Base-by-base conservation (phyloP, 2,888 invertebrate genomes). In the Odontocerum albicorne region DNA sequence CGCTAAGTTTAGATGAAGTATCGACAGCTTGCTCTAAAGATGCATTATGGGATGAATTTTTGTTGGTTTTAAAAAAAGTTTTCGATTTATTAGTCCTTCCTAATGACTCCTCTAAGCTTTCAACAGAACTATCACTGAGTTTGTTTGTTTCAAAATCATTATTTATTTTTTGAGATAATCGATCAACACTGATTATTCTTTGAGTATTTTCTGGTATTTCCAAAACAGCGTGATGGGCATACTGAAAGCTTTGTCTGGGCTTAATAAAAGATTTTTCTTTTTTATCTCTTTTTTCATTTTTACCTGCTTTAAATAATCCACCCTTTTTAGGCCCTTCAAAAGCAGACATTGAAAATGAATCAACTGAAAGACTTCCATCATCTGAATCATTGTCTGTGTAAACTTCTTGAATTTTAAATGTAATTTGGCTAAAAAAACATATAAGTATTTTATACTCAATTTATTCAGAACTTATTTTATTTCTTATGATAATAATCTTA, bases 291-390 rank as follows among this genome's bases (percentile, higher is more conserved):
- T 27, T 27, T 27, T 27, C 27, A 4, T 27, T 27, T 27, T 27
- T 27, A 27, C 27, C 27, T 7, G 27, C 19, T 47, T 47, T 22
- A 21, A 47, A 47, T 4, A 47, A 15, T 15, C 47, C 47, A 36
- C 16, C 15, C 15, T 36, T 36, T 47, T 21, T 47, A 6, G 16
- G 6, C 4, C 17, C 19, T 19, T 10, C 36, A 4, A 36, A 21
- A 1, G 47, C 22, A 10, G 36, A 35, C 21, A 36, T 47, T 8
- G 21, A 22, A 15, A 47, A 7, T 3, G 47, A 38, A 36, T 47
- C 36, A 12, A 36, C 15, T 3, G 47, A 36, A 22, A 15, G 35
- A 20, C 36, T 15, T n/a, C 33, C 47, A 47, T 20, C 36, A 2
- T 47, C 36, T 22, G 20, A 16, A 22, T 47, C 36, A 16, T 27